Percentiles rank a stretch among this genome's conserved stretches.
Conservation (phyloP, 2,888 invertebrate genomes). For the Aleiodes alternator region DNA sequence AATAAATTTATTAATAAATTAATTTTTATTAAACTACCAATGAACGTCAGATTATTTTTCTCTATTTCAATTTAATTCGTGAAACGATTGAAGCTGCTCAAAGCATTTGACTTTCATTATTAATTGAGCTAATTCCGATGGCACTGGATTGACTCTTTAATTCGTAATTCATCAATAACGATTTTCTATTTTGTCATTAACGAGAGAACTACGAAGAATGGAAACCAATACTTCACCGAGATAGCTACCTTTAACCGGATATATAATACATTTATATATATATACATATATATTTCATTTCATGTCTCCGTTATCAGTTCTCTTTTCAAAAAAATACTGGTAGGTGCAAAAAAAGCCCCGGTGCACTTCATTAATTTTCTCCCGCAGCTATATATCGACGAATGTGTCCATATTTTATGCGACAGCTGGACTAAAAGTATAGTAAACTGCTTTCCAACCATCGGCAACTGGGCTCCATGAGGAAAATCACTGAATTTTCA, state of each 20-base stretch:
- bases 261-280: not conserved
- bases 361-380: conserved; percentile 38
- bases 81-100: not conserved
- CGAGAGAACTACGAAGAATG: not conserved
- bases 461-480: not conserved
- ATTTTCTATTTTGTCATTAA: not conserved
- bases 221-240: conserved; percentile 1
- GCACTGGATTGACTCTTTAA: not conserved
- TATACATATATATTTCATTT: too few species aligned
- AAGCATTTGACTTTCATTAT: not conserved
- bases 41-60: too few species aligned
- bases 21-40: too few species aligned
- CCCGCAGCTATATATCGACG: conserved; percentile 32
- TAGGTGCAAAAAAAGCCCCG: conserved; percentile 7
- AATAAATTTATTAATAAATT: too few species aligned
- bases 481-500: conserved; percentile 5
- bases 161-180: conserved; percentile 4
- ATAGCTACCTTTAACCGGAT: not conserved
- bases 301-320: conserved; percentile 3
- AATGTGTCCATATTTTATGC: conserved; percentile 41
- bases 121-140: not conserved
- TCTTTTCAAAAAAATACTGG: not conserved
- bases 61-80: too few species aligned
- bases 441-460: conserved; percentile 8
- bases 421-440: conserved; percentile 42